These are phyloP conservation scores for Xenops minutus DNA, from an alignment of 2,797 vertebrate genomes.

Conservation along the genomic window DNA sequence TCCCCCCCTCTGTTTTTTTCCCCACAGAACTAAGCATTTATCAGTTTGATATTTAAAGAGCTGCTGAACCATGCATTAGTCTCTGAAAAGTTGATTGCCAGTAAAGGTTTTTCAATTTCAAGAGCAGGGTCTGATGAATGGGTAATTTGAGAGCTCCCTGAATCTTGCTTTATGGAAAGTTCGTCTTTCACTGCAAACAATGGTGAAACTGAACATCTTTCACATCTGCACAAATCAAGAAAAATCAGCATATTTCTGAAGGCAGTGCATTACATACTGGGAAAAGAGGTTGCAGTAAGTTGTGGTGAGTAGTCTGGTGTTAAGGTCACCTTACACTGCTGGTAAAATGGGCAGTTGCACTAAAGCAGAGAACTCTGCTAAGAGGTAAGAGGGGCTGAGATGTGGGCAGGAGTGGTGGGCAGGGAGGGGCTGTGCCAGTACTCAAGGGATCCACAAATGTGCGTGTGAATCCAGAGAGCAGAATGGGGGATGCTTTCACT, in stretches of 20 bases:
- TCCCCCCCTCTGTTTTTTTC: neutral
- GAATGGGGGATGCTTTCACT: neutral
- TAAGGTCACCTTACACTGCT: neutral
- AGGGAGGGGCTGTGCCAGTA: neutral
- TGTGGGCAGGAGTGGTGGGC: neutral
- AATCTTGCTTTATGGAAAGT: neutral
- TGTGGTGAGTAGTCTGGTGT: neutral
- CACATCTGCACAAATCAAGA: neutral
- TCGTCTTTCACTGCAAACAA: neutral
- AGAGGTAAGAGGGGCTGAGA: neutral
- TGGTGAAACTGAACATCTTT: neutral
- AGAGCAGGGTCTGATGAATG: neutral
- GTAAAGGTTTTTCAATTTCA: neutral
- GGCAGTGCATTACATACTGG: neutral
- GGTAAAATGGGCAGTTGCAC: neutral
- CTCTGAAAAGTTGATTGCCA: neutral
- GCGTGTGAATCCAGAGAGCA: fast-evolving
- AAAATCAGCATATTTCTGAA: neutral
- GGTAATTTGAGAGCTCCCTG: neutral
- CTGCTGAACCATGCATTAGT: neutral
- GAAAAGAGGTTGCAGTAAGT: neutral
- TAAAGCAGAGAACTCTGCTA: neutral
- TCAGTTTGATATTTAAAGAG: neutral
- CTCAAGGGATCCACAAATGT: neutral
- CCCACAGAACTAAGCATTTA: neutral